These are phyloP conservation scores for Archegozetes longisetosus DNA, from an alignment of 1,140 invertebrate genomes.

Conservation along the genomic window DNA sequence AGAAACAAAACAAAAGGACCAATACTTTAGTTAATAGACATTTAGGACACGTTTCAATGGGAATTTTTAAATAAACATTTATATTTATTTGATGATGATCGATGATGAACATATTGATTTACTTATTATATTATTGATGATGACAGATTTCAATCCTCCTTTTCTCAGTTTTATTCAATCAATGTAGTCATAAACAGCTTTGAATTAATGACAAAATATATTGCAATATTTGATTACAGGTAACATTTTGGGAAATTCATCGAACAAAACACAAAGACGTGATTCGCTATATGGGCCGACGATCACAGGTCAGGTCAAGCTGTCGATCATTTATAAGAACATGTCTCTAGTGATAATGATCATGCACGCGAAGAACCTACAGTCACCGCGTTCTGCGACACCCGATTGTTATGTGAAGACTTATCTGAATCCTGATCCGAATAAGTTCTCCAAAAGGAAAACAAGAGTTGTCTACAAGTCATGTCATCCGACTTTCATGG, in stretches of 20 bases:
- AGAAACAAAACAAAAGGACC: too few species aligned
- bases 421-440: constrained; percentile 56
- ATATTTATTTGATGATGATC: too few species aligned
- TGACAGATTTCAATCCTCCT: too few species aligned
- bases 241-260: not conserved
- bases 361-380: constrained; percentile 67
- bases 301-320: constrained; percentile 43
- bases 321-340: constrained; percentile 64
- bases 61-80: too few species aligned
- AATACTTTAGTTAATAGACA: too few species aligned
- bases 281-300: not conserved
- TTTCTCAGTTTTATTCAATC: too few species aligned
- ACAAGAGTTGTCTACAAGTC: constrained; percentile 81
- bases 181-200: too few species aligned
- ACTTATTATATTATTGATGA: too few species aligned
- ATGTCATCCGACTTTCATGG: constrained; percentile 92
- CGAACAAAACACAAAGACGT: not conserved
- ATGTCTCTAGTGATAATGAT: constrained; percentile 68
- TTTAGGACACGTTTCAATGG: too few species aligned
- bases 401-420: constrained; percentile 86
- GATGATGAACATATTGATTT: too few species aligned
- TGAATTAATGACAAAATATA: too few species aligned
- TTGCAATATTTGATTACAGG: not conserved
- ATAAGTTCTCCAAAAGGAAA: constrained; percentile 72
- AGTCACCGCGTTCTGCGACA: constrained; percentile 37